Percentiles rank a stretch among this genome's conserved stretches.
phyloP scores from a whole-genome alignment of 2,113 vertebrate genomes.

The Tragelaphus imberbis region DNA sequence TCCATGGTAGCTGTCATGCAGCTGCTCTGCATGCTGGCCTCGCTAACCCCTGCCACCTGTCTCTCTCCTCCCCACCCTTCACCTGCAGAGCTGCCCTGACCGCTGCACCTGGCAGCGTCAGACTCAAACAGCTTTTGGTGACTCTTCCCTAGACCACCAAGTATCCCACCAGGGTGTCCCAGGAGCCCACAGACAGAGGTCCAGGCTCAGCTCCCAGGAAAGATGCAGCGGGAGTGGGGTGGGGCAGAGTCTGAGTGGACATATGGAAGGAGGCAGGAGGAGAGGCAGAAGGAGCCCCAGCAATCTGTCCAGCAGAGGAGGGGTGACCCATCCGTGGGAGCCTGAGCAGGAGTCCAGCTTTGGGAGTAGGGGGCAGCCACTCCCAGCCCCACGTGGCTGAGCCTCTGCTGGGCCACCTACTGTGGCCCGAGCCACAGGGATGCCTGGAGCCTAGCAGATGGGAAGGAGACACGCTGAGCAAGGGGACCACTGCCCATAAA shows the following conservation, averaged over 20 bases:
- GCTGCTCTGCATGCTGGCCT: background rate
- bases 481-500: background rate
- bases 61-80: background rate
- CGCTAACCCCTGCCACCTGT: background rate
- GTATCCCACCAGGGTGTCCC: background rate
- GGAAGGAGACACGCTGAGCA: background rate
- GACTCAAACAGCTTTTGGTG: background rate
- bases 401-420: background rate
- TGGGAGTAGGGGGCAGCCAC: background rate
- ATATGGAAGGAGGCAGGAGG: background rate
- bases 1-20: background rate
- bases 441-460: background rate
- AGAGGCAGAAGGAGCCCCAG: background rate
- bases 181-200: too few relatives aligned
- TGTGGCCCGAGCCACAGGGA: background rate
- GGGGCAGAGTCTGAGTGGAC: background rate
- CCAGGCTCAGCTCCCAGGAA: background rate
- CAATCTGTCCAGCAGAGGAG: background rate
- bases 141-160: background rate
- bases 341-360: background rate
- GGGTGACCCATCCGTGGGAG: background rate
- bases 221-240: fast-evolving
- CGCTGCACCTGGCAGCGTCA: background rate
- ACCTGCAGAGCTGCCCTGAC: background rate
- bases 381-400: background rate